Evolutionary conservation across 2,113 vertebrate genomes (phyloP).

Genomic region (Leptobrachium leishanense): DNA sequence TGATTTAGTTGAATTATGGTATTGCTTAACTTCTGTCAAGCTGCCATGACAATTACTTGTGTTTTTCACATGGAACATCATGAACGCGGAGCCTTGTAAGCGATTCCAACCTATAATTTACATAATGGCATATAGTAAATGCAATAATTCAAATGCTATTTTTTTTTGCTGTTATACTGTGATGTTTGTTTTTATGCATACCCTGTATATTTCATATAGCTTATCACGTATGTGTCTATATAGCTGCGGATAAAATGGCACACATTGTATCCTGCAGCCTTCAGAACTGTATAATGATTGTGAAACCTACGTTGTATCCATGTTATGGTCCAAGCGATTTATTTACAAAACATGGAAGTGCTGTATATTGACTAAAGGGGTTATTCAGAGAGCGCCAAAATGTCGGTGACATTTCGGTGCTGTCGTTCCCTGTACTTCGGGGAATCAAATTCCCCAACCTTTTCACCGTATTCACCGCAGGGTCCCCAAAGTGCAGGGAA

Average conservation of each 20-base stretch:
- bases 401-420: too few species aligned
- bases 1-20: constrained; percentile 22
- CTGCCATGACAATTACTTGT: constrained; percentile 27
- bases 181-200: not conserved
- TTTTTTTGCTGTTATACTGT: not conserved
- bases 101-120: constrained; percentile 31
- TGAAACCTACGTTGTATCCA: too few species aligned
- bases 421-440: too few species aligned
- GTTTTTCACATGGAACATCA: constrained; percentile 23
- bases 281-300: too few species aligned
- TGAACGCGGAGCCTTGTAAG: constrained; percentile 7
- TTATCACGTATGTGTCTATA: not conserved
- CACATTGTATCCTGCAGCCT: too few species aligned
- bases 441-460: too few species aligned
- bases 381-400: too few species aligned
- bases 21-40: constrained; percentile 34
- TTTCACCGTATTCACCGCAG: too few species aligned
- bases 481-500: too few species aligned
- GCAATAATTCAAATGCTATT: not conserved
- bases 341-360: too few species aligned
- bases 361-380: too few species aligned
- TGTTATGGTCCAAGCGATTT: too few species aligned
- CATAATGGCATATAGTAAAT: constrained; percentile 33
- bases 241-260: not conserved
- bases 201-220: not conserved